phyloP scores from a whole-genome alignment of 2,888 invertebrate genomes.

The Trichacis sp. region DNA sequence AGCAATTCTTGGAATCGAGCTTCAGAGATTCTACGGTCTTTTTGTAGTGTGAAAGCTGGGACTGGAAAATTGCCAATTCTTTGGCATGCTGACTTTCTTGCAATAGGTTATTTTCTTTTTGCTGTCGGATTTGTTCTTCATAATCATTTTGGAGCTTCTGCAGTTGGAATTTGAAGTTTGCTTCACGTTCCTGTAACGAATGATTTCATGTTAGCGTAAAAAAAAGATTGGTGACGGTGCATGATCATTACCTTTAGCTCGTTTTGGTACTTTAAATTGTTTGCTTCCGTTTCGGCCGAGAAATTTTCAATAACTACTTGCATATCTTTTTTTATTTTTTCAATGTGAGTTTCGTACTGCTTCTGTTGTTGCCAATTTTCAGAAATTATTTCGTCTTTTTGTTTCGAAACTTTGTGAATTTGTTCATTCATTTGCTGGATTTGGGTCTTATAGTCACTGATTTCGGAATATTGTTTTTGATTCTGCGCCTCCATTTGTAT shows the following conservation, averaged over 20 bases:
- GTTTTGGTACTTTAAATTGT: slow-evolving; percentile 51
- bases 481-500: slow-evolving; percentile 73
- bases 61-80: slow-evolving; percentile 60
- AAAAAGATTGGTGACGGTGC: no score
- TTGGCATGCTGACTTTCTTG: slow-evolving; percentile 60
- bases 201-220: no score
- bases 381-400: slow-evolving; percentile 49
- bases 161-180: slow-evolving; percentile 53
- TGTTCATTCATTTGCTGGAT: slow-evolving; percentile 57
- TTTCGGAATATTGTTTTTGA: slow-evolving; percentile 70
- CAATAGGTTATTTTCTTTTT: slow-evolving; percentile 55
- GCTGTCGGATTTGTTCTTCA: slow-evolving; percentile 51
- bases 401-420: slow-evolving; percentile 49
- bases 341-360: slow-evolving; percentile 58
- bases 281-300: slow-evolving; percentile 51
- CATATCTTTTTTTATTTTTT: slow-evolving; percentile 63
- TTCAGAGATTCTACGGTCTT: slow-evolving; percentile 60
- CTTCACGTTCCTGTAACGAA: slow-evolving; percentile 47
- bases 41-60: slow-evolving; percentile 58
- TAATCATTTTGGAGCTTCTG: slow-evolving; percentile 49
- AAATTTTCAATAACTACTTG: slow-evolving; percentile 59
- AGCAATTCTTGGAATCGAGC: slow-evolving; percentile 55
- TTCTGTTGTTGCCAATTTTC: slow-evolving; percentile 56
- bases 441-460: slow-evolving; percentile 56
- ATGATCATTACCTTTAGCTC: slow-evolving; percentile 56